Evolutionary conservation across 2,888 invertebrate genomes (phyloP).

Genomic region (Ectobius pallidus): DNA sequence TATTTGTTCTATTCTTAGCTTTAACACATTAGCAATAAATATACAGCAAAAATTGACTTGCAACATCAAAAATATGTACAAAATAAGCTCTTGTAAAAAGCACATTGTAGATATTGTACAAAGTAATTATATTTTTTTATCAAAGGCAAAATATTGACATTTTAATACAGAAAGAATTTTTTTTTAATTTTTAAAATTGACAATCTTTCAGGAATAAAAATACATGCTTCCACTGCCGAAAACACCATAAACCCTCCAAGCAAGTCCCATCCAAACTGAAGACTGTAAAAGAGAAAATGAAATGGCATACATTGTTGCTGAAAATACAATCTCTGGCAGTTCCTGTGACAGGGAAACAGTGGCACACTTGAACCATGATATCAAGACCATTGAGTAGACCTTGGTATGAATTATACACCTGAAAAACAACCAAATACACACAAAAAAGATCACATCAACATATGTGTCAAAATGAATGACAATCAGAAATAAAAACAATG

Average conservation of each 20-base stretch:
- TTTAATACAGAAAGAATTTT: no score
- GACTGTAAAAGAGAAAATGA: slow-evolving; percentile 39
- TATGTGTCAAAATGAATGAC: background rate
- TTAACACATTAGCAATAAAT: no score
- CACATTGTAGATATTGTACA: no score
- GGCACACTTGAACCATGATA: slow-evolving; percentile 70
- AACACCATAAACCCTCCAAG: slow-evolving; percentile 23
- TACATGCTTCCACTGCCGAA: slow-evolving; percentile 18
- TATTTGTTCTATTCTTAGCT: no score
- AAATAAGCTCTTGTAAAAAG: no score
- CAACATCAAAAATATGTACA: no score
- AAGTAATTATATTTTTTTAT: no score
- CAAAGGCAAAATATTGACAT: no score
- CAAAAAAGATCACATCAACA: background rate
- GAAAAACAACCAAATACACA: slow-evolving; percentile 45
- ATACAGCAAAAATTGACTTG: no score
- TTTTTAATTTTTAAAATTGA: no score
- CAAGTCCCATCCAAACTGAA: slow-evolving; percentile 34
- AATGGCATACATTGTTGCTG: slow-evolving; percentile 44
- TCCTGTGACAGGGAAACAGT: slow-evolving; percentile 56
- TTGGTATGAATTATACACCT: slow-evolving; percentile 73
- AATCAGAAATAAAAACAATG: no score
- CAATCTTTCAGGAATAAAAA: no score
- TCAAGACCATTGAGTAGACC: slow-evolving; percentile 68
- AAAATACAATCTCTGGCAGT: slow-evolving; percentile 42